These are phyloP conservation scores for Anastrepha obliqua DNA, from an alignment of 1,140 invertebrate species.

Conservation along the genomic window DNA sequence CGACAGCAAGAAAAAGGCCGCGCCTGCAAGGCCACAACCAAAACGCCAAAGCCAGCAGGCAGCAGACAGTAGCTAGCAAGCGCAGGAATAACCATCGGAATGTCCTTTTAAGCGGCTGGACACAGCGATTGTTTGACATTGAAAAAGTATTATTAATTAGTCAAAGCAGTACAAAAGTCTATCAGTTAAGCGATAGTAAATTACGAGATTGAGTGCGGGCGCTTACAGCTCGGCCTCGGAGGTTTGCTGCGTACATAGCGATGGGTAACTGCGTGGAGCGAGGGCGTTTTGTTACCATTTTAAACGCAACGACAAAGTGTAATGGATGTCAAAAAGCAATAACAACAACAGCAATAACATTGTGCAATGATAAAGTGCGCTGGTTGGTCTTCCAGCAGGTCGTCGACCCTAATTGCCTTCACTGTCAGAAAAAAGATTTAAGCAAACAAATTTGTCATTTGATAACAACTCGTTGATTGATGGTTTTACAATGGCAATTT, in stretches of 20 bases:
- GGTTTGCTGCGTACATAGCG: too few relatives aligned
- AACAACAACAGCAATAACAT: constrained; percentile 6
- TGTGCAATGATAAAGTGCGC: background rate
- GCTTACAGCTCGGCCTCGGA: background rate
- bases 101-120: background rate
- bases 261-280: background rate
- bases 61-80: too few relatives aligned
- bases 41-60: background rate
- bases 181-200: constrained; percentile 51
- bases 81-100: background rate
- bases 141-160: constrained; percentile 54
- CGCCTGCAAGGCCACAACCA: background rate
- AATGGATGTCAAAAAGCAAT: background rate
- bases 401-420: background rate
- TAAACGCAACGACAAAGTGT: background rate
- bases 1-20: background rate
- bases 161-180: constrained; percentile 7
- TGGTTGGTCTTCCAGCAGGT: background rate
- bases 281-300: too few relatives aligned
- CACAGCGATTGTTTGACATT: constrained; percentile 35
- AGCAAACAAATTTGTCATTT: constrained; percentile 36
- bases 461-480: constrained; percentile 19
- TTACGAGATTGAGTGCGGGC: constrained; percentile 34
- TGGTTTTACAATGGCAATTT: constrained; percentile 17
- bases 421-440: constrained; percentile 34